These are phyloP conservation scores for Nyctereutes procyonoides DNA, from an alignment of 2,113 vertebrate genomes.

Conservation along the genomic window DNA sequence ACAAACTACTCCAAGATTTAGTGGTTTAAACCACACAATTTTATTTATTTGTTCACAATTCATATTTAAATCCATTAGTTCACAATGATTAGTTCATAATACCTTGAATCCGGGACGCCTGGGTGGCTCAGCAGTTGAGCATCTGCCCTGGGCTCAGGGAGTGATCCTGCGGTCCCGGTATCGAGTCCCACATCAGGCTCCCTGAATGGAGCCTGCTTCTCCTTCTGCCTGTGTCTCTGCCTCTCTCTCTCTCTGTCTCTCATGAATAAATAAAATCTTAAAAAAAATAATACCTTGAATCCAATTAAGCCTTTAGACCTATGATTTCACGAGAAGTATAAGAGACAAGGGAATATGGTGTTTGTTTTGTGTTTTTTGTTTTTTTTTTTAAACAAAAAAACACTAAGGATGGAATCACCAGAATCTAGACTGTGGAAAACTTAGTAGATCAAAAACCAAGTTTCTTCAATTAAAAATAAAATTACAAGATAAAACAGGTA, in stretches of 20 bases:
- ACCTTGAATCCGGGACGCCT: no score
- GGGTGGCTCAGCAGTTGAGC: no score
- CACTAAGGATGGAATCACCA: background rate
- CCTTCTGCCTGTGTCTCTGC: no score
- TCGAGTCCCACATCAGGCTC: no score
- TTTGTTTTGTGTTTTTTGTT: background rate
- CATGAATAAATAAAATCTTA: no score
- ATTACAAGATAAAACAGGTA: background rate
- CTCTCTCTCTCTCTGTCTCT: no score
- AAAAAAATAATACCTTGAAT: background rate
- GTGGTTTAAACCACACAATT: background rate
- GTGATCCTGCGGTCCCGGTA: no score
- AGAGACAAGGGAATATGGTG: background rate
- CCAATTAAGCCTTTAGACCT: background rate
- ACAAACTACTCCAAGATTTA: background rate
- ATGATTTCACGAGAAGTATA: background rate
- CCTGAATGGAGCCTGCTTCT: no score
- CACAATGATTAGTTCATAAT: background rate
- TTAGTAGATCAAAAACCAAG: background rate
- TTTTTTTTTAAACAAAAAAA: background rate
- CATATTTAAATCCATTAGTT: background rate
- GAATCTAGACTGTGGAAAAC: conserved; percentile 24
- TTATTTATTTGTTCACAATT: conserved; percentile 2
- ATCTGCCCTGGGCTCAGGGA: no score
- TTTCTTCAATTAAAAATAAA: conserved; percentile 13